phyloP scores from a whole-genome alignment of 2,113 vertebrate species.

The Megaceryle torquata region DNA sequence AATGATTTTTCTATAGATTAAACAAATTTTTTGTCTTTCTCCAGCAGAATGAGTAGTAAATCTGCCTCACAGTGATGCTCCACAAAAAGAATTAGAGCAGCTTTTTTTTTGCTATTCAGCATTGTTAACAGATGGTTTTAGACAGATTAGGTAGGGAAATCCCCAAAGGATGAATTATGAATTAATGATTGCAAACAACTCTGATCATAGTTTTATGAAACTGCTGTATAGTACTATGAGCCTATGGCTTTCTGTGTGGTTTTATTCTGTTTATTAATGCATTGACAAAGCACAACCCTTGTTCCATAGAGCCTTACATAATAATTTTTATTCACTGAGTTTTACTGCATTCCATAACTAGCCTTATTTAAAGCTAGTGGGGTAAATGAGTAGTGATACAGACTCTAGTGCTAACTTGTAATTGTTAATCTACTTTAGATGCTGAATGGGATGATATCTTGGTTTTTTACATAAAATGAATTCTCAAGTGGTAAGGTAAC shows the following conservation, averaged over 20 bases:
- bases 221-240: neutral
- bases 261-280: slow-evolving; percentile 1
- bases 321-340: neutral
- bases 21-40: neutral
- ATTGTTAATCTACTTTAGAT: neutral
- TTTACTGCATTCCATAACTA: neutral
- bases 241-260: neutral
- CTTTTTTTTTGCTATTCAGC: slow-evolving; percentile 34
- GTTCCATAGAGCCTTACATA: neutral
- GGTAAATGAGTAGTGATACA: neutral
- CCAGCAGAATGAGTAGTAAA: neutral
- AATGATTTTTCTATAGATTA: neutral
- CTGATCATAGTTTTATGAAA: slow-evolving; percentile 27
- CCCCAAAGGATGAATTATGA: slow-evolving; percentile 28
- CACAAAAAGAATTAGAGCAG: slow-evolving; percentile 10
- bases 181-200: slow-evolving; percentile 50
- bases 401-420: neutral
- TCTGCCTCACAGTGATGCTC: neutral
- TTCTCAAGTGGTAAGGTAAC: neutral
- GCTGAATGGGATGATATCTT: neutral
- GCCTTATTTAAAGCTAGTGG: neutral
- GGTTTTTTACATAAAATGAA: neutral
- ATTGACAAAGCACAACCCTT: neutral
- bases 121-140: slow-evolving; percentile 59
- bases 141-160: slow-evolving; percentile 41